Evolutionary conservation across 2,797 vertebrate species (phyloP).

Genomic region (Chelonia mydas): DNA sequence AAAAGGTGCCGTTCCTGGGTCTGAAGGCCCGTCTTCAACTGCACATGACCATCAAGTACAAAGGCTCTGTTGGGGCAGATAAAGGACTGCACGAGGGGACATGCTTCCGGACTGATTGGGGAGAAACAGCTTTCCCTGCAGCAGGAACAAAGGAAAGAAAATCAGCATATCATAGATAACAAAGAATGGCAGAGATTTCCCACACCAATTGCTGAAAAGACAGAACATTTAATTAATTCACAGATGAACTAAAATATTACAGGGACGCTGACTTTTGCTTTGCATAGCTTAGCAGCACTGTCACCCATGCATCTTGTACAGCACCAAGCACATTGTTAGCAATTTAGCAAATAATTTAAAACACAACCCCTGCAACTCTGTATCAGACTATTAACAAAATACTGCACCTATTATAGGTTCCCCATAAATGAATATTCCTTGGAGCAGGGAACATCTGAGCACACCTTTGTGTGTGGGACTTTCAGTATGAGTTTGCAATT

Average conservation of each 20-base stretch:
- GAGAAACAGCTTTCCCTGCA: slow-evolving; percentile 89
- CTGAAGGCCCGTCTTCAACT: slow-evolving; percentile 93
- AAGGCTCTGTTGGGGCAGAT: slow-evolving; percentile 85
- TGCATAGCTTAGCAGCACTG: background rate
- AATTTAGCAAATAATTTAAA: background rate
- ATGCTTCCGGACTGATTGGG: slow-evolving; percentile 88
- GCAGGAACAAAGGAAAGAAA: slow-evolving; percentile 30
- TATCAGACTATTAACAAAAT: background rate
- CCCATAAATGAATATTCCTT: background rate
- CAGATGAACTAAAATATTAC: background rate
- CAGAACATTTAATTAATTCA: background rate
- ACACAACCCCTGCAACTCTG: background rate
- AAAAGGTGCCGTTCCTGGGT: slow-evolving; percentile 94
- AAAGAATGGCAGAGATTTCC: background rate
- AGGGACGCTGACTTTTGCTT: background rate
- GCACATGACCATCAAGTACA: slow-evolving; percentile 87
- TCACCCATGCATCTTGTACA: background rate
- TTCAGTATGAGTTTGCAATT: background rate
- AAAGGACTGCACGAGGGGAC: slow-evolving; percentile 90
- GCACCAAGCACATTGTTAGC: background rate
- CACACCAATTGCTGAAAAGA: background rate
- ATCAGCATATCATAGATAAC: background rate
- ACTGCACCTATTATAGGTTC: background rate
- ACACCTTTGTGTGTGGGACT: background rate
- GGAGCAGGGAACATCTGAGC: background rate